These are phyloP conservation scores for Tricholaema leucomelas DNA, from an alignment of 2,113 vertebrate species.

Conservation along the genomic window DNA sequence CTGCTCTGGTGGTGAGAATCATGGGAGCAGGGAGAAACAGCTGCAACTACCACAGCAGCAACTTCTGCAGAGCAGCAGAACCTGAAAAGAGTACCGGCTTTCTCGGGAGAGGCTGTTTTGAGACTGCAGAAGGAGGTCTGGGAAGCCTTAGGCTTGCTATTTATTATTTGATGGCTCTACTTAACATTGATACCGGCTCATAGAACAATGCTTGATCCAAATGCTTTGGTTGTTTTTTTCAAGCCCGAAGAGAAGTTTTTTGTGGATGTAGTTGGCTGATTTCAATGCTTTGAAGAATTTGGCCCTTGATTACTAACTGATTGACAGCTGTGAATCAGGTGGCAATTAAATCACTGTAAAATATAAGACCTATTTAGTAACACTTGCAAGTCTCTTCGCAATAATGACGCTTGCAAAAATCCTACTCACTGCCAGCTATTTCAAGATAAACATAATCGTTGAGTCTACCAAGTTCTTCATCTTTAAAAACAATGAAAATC, in stretches of 20 bases:
- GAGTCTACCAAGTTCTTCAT: neutral
- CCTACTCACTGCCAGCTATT: neutral
- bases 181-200: neutral
- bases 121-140: neutral
- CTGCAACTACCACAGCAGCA: neutral
- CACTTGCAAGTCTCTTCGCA: neutral
- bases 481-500: neutral
- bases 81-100: neutral
- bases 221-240: neutral
- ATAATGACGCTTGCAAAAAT: neutral
- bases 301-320: neutral
- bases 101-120: neutral
- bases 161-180: neutral
- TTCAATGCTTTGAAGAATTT: neutral
- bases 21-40: neutral
- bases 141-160: neutral
- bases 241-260: neutral
- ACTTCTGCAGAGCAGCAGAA: neutral
- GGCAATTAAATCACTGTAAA: neutral
- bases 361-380: neutral
- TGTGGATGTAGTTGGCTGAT: neutral
- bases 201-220: neutral
- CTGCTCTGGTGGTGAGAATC: neutral
- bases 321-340: neutral
- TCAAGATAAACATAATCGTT: neutral